A percentile compares a stretch with the other conserved stretches of the same genome.
These are phyloP conservation scores for Penaeus indicus DNA, from an alignment of 1,140 invertebrate genomes.

Conservation along the genomic window DNA sequence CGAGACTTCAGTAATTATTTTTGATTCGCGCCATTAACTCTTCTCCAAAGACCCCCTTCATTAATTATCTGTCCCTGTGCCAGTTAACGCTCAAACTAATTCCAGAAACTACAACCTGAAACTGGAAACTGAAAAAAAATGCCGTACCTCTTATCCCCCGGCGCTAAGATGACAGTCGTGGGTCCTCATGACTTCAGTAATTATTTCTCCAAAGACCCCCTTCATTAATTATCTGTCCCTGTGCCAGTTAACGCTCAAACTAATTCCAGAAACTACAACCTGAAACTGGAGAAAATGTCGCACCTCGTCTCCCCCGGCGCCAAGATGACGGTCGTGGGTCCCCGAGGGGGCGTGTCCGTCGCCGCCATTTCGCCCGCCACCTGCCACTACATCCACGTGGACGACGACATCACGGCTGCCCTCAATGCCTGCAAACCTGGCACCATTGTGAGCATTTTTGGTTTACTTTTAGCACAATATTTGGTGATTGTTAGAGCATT, in stretches of 20 bases:
- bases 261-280: not conserved
- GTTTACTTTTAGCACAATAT: not conserved
- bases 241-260: too few species aligned
- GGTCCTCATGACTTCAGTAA: not conserved
- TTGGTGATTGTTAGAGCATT: too few species aligned
- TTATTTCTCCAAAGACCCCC: not conserved
- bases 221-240: not conserved
- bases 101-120: not conserved
- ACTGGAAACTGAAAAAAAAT: not conserved
- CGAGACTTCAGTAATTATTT: too few species aligned
- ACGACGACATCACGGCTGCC: conserved; percentile 24
- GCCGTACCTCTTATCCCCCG: not conserved
- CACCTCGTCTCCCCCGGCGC: conserved; percentile 16
- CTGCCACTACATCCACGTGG: conserved; percentile 32
- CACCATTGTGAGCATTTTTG: conserved; percentile 9
- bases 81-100: too few species aligned
- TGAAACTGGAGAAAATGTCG: not conserved
- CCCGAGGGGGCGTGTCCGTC: not conserved
- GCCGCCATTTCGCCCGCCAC: not conserved
- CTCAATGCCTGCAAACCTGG: conserved; percentile 17
- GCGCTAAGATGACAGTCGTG: not conserved
- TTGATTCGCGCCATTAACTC: too few species aligned
- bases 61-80: too few species aligned
- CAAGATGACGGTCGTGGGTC: not conserved
- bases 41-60: too few species aligned